Conservation (phyloP, 2,113 vertebrate genomes). For the Onychostruthus taczanowskii region DNA sequence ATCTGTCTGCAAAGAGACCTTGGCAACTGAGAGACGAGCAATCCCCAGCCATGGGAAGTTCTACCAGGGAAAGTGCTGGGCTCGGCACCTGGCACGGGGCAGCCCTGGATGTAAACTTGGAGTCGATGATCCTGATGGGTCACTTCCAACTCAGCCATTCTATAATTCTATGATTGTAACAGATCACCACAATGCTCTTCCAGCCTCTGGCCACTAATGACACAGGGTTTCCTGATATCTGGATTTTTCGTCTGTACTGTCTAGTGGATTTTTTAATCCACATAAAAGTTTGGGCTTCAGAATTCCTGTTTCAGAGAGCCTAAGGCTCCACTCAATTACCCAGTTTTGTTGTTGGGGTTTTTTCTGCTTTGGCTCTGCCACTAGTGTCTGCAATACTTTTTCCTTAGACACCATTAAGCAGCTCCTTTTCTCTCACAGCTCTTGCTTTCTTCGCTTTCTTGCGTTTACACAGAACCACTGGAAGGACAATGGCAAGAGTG, state of each 20-base stretch:
- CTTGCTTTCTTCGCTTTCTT: constrained; percentile 51
- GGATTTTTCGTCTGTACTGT: neutral
- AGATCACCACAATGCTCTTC: neutral
- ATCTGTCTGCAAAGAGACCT: neutral
- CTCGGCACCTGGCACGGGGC: neutral
- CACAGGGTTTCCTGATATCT: neutral
- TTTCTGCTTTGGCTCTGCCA: neutral
- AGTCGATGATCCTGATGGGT: neutral
- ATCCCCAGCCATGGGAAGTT: neutral
- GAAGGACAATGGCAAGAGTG: constrained; percentile 50
- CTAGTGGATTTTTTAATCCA: neutral
- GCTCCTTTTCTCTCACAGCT: constrained; percentile 53
- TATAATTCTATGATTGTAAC: neutral
- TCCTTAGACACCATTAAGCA: constrained; percentile 50
- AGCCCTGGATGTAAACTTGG: neutral
- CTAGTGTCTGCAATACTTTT: neutral
- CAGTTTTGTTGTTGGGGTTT: neutral
- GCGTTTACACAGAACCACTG: constrained; percentile 74
- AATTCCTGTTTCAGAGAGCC: neutral
- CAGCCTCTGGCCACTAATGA: neutral
- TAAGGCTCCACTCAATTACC: neutral
- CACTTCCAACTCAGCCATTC: neutral
- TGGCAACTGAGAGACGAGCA: neutral
- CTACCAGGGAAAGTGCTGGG: neutral
- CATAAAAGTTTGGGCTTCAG: neutral